Conservation (phyloP, 2,888 invertebrate genomes). For the Luffia ferchaultella region DNA sequence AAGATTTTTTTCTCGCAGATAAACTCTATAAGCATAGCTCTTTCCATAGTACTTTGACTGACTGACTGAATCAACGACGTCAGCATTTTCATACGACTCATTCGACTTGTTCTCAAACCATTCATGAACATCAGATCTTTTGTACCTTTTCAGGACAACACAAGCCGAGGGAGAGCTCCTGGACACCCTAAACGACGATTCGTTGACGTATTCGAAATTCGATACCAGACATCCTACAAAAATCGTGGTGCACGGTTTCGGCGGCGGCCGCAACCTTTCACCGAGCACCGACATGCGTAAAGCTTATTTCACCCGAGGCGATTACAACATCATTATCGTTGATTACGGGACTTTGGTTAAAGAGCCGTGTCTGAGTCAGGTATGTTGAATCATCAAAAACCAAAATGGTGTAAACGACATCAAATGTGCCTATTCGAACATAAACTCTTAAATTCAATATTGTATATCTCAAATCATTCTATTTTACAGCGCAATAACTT, state of each 20-base stretch:
- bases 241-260: constrained; percentile 91
- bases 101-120: too few relatives aligned
- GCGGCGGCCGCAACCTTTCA: constrained; percentile 81
- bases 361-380: constrained; percentile 84
- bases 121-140: not conserved
- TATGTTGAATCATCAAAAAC: constrained; percentile 24
- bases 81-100: too few relatives aligned
- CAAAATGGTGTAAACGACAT: too few relatives aligned
- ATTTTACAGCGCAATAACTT: too few relatives aligned
- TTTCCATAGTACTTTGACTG: too few relatives aligned
- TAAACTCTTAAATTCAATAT: too few relatives aligned
- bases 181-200: constrained; percentile 74
- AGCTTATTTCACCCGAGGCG: constrained; percentile 81
- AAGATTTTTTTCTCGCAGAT: too few relatives aligned
- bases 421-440: too few relatives aligned
- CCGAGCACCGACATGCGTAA: constrained; percentile 87
- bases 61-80: too few relatives aligned
- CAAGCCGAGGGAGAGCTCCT: constrained; percentile 77
- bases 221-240: constrained; percentile 83
- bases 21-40: too few relatives aligned
- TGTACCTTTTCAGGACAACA: constrained; percentile 65
- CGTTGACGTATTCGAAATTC: constrained; percentile 78
- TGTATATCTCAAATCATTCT: too few relatives aligned
- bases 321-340: constrained; percentile 88
- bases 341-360: constrained; percentile 82